Evolutionary conservation across 2,888 invertebrate species (phyloP).

Genomic region (Orthosia gothica): DNA sequence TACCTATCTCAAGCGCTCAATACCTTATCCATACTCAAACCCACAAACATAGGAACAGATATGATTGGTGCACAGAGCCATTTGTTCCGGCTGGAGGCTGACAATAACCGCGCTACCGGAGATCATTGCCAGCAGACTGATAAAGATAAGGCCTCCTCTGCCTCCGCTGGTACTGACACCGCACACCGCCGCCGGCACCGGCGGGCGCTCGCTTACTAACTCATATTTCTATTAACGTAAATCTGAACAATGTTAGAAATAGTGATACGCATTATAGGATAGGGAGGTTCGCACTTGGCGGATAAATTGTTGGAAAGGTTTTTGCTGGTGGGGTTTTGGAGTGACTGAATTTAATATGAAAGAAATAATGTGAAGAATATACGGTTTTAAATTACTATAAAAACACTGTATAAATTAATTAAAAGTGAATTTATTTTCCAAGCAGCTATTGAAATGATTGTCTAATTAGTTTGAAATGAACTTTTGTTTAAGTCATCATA

Average conservation of each 20-base stretch:
- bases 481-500: too few relatives aligned
- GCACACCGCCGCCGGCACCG: conserved; percentile 63
- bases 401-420: too few relatives aligned
- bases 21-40: conserved; percentile 31
- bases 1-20: conserved; percentile 29
- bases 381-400: too few relatives aligned
- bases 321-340: background rate
- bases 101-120: conserved; percentile 82
- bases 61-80: conserved; percentile 69
- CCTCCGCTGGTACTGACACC: conserved; percentile 64
- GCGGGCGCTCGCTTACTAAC: conserved; percentile 78
- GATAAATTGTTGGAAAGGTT: conserved; percentile 16
- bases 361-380: too few relatives aligned
- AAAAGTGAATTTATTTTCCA: too few relatives aligned
- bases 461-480: too few relatives aligned
- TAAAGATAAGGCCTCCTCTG: conserved; percentile 74
- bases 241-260: conserved; percentile 75
- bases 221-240: conserved; percentile 85
- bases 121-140: conserved; percentile 80
- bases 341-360: background rate
- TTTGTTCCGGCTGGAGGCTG: conserved; percentile 74
- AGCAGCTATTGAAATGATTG: too few relatives aligned
- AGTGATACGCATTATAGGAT: conserved; percentile 68
- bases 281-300: conserved; percentile 54
- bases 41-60: conserved; percentile 57